Percentiles rank a stretch among this genome's conserved stretches.
phyloP scores from a whole-genome alignment of 2,113 vertebrate genomes.

The Promerops cafer region DNA sequence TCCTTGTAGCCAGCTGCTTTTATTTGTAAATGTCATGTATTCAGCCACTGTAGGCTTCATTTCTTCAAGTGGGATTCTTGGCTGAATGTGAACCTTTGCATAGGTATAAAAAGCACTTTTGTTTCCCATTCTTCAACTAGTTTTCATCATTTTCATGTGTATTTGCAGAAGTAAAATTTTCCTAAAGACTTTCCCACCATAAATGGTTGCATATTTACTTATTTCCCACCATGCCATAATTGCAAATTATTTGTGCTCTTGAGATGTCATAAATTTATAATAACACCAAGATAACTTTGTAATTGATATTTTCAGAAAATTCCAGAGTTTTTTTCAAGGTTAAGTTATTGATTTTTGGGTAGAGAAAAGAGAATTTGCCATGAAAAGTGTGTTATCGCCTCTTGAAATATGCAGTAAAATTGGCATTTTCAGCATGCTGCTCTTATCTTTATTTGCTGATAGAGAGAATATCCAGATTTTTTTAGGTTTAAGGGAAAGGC shows the following conservation, averaged over 20 bases:
- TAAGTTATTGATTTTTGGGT: slow-evolving; percentile 39
- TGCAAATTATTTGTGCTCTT: slow-evolving; percentile 39
- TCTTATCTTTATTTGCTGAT: slow-evolving; percentile 82
- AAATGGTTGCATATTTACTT: slow-evolving; percentile 28
- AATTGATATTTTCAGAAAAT: slow-evolving; percentile 63
- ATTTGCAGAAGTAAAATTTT: neutral
- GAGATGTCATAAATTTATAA: slow-evolving; percentile 16
- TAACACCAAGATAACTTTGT: slow-evolving; percentile 1
- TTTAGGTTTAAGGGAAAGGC: slow-evolving; percentile 59
- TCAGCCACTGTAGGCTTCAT: slow-evolving; percentile 12
- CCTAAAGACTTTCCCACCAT: slow-evolving; percentile 1
- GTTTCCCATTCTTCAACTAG: slow-evolving; percentile 35
- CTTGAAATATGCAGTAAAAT: slow-evolving; percentile 70
- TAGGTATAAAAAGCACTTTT: slow-evolving; percentile 27
- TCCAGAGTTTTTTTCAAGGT: neutral
- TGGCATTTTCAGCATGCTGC: slow-evolving; percentile 72
- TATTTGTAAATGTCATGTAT: slow-evolving; percentile 71
- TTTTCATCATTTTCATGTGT: neutral
- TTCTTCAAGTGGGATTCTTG: slow-evolving; percentile 35
- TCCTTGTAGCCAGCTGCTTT: slow-evolving; percentile 64
- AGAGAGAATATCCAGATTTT: slow-evolving; percentile 76
- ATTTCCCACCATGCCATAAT: slow-evolving; percentile 22
- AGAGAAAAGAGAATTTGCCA: slow-evolving; percentile 60
- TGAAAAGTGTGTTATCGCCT: slow-evolving; percentile 63
- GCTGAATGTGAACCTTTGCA: slow-evolving; percentile 24